Conservation (phyloP, 2,797 vertebrate genomes). For the Gallinago nigripennis region DNA sequence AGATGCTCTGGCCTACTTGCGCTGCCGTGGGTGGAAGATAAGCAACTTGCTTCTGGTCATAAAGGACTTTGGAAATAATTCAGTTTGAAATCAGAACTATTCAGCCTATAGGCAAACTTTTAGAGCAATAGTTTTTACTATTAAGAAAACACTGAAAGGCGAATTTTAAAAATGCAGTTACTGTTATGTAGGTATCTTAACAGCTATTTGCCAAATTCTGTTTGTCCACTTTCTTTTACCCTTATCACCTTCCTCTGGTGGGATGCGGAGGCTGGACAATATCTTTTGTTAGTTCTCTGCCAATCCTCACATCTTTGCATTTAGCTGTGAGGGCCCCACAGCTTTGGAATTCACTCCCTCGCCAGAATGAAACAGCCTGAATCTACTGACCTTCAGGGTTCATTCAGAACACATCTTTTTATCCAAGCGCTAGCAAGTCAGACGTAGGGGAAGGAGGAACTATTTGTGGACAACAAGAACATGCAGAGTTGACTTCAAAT, state of each 20-base stretch:
- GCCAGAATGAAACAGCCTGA: background rate
- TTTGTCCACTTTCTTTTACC: background rate
- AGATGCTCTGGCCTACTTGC: background rate
- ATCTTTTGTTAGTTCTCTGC: slow-evolving; percentile 52
- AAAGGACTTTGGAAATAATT: background rate
- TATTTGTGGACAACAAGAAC: background rate
- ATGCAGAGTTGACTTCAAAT: background rate
- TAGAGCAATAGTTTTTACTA: background rate
- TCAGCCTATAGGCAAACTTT: background rate
- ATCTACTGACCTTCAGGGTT: slow-evolving; percentile 55
- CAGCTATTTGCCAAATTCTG: background rate
- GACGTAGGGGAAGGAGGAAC: background rate
- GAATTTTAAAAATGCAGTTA: background rate
- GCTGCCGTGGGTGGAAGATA: background rate
- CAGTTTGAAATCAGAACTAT: background rate
- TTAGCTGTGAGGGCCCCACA: slow-evolving; percentile 32
- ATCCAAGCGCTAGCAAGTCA: background rate
- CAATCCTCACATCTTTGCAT: slow-evolving; percentile 56
- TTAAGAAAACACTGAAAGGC: background rate
- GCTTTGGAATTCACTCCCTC: slow-evolving; percentile 66
- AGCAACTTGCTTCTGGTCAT: background rate
- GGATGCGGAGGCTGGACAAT: slow-evolving; percentile 41
- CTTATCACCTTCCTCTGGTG: slow-evolving; percentile 50
- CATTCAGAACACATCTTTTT: slow-evolving; percentile 46
- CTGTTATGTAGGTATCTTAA: background rate